Evolutionary conservation across 2,113 vertebrate species (phyloP).

Genomic region (Actenoides lindsayi): DNA sequence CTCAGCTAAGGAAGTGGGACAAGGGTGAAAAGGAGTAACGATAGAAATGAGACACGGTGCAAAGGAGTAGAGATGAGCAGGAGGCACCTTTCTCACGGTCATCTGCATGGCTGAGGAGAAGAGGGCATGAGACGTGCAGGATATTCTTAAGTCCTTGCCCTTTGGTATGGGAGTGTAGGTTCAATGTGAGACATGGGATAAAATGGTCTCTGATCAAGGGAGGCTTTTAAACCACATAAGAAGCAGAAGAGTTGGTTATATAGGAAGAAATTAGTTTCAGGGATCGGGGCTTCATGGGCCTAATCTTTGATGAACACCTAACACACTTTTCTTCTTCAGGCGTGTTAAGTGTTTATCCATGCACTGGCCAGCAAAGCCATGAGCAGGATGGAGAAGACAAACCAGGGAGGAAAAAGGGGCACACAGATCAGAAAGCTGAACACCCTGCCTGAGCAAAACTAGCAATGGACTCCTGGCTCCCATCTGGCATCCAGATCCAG

Average conservation of each 20-base stretch:
- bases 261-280: neutral
- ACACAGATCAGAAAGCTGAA: neutral
- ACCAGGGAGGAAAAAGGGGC: neutral
- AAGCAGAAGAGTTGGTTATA: neutral
- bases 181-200: neutral
- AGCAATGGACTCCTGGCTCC: neutral
- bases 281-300: rapidly evolving
- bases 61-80: neutral
- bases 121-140: rapidly evolving
- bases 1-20: neutral
- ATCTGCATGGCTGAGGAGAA: neutral
- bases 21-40: neutral
- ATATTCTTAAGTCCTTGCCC: neutral
- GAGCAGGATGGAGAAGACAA: neutral
- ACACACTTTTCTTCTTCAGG: neutral
- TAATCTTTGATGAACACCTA: neutral
- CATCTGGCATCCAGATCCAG: neutral
- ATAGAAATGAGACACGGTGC: neutral
- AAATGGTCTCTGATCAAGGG: neutral
- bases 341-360: neutral
- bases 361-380: neutral
- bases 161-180: neutral
- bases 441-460: neutral
- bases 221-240: neutral
- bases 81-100: neutral